Conservation (phyloP, 2,888 invertebrate genomes). For the Agrenia bidenticulata region DNA sequence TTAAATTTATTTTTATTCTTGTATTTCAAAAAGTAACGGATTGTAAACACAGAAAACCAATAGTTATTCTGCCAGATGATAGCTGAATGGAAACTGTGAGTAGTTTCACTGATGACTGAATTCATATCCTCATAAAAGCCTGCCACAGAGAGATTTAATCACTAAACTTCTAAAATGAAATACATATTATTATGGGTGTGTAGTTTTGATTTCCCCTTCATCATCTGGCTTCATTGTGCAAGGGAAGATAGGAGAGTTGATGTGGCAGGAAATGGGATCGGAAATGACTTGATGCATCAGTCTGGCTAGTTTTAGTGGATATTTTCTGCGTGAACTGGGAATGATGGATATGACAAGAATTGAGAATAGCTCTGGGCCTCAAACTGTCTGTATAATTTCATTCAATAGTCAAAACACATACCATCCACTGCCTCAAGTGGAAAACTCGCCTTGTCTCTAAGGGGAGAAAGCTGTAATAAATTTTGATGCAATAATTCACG, state of each 20-base stretch:
- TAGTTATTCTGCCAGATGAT: too few relatives aligned
- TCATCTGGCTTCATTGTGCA: not conserved
- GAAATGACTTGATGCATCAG: too few relatives aligned
- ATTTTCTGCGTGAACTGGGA: constrained; percentile 24
- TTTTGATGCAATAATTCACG: constrained; percentile 48
- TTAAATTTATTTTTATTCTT: too few relatives aligned
- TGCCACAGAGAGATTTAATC: too few relatives aligned
- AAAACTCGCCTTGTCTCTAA: not conserved
- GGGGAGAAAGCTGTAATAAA: constrained; percentile 10
- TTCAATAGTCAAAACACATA: not conserved
- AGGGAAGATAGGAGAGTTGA: not conserved
- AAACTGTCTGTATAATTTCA: not conserved
- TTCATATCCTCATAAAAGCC: too few relatives aligned
- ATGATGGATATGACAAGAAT: constrained; percentile 21
- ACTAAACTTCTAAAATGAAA: too few relatives aligned
- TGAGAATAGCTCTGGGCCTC: not conserved
- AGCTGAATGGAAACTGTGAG: too few relatives aligned
- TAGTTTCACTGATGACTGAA: too few relatives aligned
- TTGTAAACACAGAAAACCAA: too few relatives aligned
- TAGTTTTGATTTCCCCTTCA: not conserved
- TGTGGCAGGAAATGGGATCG: not conserved
- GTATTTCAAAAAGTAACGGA: too few relatives aligned
- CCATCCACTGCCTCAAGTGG: too few relatives aligned
- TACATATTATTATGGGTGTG: too few relatives aligned
- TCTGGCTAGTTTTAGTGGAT: constrained; percentile 11